Percentiles rank a stretch among this genome's conserved stretches.
phyloP scores from a whole-genome alignment of 2,888 invertebrate genomes.

The Empis stercorea region DNA sequence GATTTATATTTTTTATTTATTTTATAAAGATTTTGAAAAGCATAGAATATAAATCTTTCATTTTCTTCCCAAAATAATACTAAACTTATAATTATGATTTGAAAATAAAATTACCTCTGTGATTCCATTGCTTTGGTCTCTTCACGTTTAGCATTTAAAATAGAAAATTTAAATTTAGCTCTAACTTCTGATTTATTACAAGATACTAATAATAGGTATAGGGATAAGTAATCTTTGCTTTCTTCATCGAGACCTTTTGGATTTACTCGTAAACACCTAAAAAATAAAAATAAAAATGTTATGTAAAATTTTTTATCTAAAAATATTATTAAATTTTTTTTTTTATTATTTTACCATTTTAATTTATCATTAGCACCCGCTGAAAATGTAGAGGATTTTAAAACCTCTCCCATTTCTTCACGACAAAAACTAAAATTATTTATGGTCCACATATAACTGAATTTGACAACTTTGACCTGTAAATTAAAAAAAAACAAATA shows the following conservation, averaged over 20 bases:
- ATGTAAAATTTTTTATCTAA: not conserved
- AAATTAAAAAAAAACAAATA: slow-evolving; percentile 25
- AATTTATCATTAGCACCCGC: slow-evolving; percentile 99
- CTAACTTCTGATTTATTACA: slow-evolving; percentile 99
- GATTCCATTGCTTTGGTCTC: slow-evolving; percentile 99
- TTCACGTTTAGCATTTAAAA: slow-evolving; percentile 98
- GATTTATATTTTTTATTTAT: too few species aligned
- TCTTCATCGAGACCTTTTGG: slow-evolving; percentile 99
- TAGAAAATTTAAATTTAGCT: slow-evolving; percentile 99
- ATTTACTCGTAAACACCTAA: slow-evolving; percentile 94
- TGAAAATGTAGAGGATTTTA: slow-evolving; percentile 99
- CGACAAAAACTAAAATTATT: slow-evolving; percentile 99
- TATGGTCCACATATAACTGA: slow-evolving; percentile 99
- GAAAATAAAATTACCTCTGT: slow-evolving; percentile 37
- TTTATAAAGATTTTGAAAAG: too few species aligned
- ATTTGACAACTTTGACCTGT: slow-evolving; percentile 99
- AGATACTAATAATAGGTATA: slow-evolving; percentile 96
- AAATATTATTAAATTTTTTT: not conserved
- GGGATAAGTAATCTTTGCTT: slow-evolving; percentile 98
- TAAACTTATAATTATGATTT: too few species aligned
- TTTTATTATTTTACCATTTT: slow-evolving; percentile 64
- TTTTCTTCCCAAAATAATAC: too few species aligned
- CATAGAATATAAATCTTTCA: too few species aligned
- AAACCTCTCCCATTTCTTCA: slow-evolving; percentile 99
- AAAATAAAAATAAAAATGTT: slow-evolving; percentile 5